Evolutionary conservation across 2,888 invertebrate genomes (phyloP).

Genomic region (Tinea trinotella): DNA sequence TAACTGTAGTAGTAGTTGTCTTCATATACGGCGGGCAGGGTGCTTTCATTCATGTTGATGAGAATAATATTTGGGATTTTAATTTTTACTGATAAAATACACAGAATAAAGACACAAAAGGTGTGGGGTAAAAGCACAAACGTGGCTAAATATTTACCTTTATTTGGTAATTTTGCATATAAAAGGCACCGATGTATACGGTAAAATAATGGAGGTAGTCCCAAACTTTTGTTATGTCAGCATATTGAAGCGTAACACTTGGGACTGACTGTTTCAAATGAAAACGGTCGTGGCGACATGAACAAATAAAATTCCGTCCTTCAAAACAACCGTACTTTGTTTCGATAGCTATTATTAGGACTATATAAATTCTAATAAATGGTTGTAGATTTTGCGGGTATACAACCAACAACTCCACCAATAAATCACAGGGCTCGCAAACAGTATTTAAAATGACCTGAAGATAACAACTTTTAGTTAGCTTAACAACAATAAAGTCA

Average conservation of each 20-base stretch:
- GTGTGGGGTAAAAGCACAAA: too few species aligned
- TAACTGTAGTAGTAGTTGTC: too few species aligned
- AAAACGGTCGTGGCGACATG: not conserved
- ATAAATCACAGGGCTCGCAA: not conserved
- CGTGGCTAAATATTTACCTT: not conserved
- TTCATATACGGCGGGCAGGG: too few species aligned
- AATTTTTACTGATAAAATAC: too few species aligned
- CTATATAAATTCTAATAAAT: too few species aligned
- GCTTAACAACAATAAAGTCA: constrained; percentile 9
- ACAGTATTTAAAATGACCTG: not conserved
- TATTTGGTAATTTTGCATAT: not conserved
- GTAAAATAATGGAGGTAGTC: not conserved
- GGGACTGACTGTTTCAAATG: constrained; percentile 39
- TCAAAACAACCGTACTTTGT: not conserved
- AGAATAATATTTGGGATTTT: too few species aligned
- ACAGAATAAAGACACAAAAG: too few species aligned
- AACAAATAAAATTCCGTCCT: not conserved
- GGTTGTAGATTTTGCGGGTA: too few species aligned
- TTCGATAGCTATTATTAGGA: not conserved
- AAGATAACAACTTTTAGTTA: not conserved
- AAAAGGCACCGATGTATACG: not conserved
- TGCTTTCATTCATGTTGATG: too few species aligned
- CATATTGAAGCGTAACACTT: constrained; percentile 64
- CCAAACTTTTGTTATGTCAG: constrained; percentile 33
- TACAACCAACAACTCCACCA: not conserved